phyloP scores from a whole-genome alignment of 2,888 invertebrate genomes.

The Ephialtes manifestator region DNA sequence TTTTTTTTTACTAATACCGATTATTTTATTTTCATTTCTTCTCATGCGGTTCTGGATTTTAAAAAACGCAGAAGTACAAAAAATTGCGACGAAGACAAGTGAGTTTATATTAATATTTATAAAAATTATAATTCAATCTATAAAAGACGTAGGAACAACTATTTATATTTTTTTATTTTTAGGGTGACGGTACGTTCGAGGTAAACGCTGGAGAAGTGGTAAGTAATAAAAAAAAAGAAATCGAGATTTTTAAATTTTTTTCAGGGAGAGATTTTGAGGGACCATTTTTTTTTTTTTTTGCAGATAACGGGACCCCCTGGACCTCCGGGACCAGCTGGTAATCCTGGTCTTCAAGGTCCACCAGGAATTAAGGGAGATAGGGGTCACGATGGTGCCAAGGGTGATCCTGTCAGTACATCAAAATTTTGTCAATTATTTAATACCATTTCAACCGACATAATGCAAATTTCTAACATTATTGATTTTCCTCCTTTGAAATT shows the following conservation, averaged over 20 bases:
- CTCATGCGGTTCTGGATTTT: conserved; percentile 13
- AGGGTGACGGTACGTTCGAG: conserved; percentile 94
- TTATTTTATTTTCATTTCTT: conserved; percentile 16
- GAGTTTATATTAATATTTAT: conserved; percentile 76
- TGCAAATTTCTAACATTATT: conserved; percentile 33
- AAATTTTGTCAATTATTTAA: conserved; percentile 1
- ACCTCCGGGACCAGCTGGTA: conserved; percentile 92
- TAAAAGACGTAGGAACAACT: conserved; percentile 6
- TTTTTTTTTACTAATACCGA: not conserved
- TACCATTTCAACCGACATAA: not conserved
- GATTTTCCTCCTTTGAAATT: conserved; percentile 83
- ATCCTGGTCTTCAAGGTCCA: conserved; percentile 92
- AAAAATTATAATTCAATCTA: not conserved
- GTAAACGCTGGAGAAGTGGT: conserved; percentile 91
- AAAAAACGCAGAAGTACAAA: conserved; percentile 91
- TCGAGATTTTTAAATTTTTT: not conserved
- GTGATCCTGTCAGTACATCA: conserved; percentile 90
- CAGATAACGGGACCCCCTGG: conserved; percentile 90
- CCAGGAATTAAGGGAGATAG: conserved; percentile 95
- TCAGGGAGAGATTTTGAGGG: not conserved
- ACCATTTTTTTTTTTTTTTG: conserved; percentile 12
- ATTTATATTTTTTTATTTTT: conserved; percentile 85
- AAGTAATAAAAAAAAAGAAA: conserved; percentile 81
- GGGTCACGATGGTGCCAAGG: conserved; percentile 93
- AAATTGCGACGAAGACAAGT: conserved; percentile 94